phyloP scores from a whole-genome alignment of 2,113 vertebrate genomes.

The Carassius auratus region DNA sequence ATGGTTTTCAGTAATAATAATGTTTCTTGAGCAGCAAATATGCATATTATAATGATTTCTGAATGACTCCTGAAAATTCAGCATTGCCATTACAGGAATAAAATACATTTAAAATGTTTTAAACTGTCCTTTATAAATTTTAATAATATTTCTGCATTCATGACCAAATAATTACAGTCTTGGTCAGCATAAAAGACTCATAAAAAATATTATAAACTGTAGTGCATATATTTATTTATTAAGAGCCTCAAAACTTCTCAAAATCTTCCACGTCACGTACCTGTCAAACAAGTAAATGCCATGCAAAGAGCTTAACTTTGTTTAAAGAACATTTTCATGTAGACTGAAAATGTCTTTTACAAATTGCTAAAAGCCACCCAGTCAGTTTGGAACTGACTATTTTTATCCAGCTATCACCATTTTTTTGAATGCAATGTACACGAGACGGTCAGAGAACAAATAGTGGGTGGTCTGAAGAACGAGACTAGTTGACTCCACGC shows the following conservation, averaged over 20 bases:
- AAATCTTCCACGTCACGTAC: not conserved
- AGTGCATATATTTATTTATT: too few species aligned
- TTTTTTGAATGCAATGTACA: not conserved
- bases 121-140: not conserved
- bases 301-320: not conserved
- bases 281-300: not conserved
- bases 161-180: too few species aligned
- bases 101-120: not conserved
- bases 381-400: not conserved
- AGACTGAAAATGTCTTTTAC: not conserved
- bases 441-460: not conserved
- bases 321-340: not conserved
- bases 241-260: not conserved
- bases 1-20: too few species aligned
- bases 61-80: too few species aligned
- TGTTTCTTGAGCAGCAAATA: not conserved
- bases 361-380: not conserved
- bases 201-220: too few species aligned
- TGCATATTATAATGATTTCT: not conserved
- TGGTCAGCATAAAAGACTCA: too few species aligned
- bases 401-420: not conserved
- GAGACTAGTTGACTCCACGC: not conserved
- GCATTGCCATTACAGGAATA: not conserved
- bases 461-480: slow-evolving; percentile 1
- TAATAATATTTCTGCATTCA: not conserved